Percentiles rank a stretch among this genome's conserved stretches.
phyloP scores from a whole-genome alignment of 2,888 invertebrate species.

The Trichacis sp. region DNA sequence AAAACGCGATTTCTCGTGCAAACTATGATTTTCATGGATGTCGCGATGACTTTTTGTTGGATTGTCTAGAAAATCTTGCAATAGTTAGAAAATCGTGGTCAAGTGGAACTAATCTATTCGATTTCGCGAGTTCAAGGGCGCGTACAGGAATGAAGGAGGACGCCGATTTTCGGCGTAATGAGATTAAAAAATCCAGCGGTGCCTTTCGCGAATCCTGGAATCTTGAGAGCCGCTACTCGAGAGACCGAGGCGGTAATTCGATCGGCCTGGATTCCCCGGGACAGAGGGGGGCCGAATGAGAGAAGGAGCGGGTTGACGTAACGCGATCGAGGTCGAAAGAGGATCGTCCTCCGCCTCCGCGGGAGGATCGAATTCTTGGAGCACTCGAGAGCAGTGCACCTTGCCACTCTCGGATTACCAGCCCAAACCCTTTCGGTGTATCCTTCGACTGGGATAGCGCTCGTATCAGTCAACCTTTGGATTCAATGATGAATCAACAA shows the following conservation, averaged over 20 bases:
- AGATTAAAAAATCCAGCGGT: constrained; percentile 19
- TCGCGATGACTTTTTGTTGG: too few species aligned
- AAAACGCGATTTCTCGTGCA: too few species aligned
- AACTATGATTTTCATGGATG: too few species aligned
- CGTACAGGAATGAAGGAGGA: neutral
- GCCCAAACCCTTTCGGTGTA: constrained; percentile 43
- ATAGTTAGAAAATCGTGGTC: too few species aligned
- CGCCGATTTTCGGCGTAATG: constrained; percentile 15
- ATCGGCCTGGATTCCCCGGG: constrained; percentile 45
- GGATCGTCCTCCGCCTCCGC: constrained; percentile 44
- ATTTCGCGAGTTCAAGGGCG: neutral
- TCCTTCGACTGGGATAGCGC: constrained; percentile 41
- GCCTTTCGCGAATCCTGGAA: constrained; percentile 22
- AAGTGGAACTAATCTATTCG: too few species aligned
- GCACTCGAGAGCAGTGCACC: constrained; percentile 42
- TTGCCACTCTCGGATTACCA: constrained; percentile 51
- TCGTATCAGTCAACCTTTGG: constrained; percentile 30
- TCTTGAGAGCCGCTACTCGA: constrained; percentile 12
- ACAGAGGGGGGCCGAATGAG: constrained; percentile 33
- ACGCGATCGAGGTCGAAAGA: constrained; percentile 47
- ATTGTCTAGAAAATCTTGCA: too few species aligned
- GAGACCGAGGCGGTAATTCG: constrained; percentile 41
- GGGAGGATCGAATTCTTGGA: constrained; percentile 48
- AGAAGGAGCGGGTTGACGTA: constrained; percentile 44
- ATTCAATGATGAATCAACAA: constrained; percentile 40